Evolutionary conservation across 1,140 invertebrate genomes (phyloP).

Genomic region (Streblospio benedicti): DNA sequence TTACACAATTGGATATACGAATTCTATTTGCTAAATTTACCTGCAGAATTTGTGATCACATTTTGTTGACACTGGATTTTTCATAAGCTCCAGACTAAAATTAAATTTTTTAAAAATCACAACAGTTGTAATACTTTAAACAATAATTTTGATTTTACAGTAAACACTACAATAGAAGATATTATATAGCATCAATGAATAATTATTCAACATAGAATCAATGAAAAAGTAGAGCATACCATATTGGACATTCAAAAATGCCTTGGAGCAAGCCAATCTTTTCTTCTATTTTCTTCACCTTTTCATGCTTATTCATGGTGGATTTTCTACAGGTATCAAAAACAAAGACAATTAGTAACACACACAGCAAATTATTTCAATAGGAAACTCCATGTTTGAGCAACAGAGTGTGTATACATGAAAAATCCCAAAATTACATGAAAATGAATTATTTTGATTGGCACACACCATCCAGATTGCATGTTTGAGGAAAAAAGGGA

Average conservation of each 20-base stretch:
- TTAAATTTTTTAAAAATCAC: neutral
- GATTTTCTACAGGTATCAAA: too few species aligned
- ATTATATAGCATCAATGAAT: neutral
- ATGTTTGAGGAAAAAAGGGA: too few species aligned
- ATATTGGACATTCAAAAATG: conserved; percentile 32
- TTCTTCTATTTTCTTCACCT: conserved; percentile 21
- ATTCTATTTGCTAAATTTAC: conserved; percentile 13
- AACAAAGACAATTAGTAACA: too few species aligned
- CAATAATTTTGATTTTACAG: neutral
- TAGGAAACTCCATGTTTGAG: too few species aligned
- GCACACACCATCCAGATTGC: too few species aligned
- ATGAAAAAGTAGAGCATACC: conserved; percentile 21
- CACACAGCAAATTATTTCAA: too few species aligned
- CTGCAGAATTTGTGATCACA: conserved; percentile 32
- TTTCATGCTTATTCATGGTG: too few species aligned
- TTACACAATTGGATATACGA: neutral
- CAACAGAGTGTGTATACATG: too few species aligned
- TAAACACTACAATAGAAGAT: neutral
- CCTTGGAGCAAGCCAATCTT: conserved; percentile 27
- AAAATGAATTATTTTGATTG: too few species aligned
- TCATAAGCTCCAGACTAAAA: conserved; percentile 29
- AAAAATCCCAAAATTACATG: too few species aligned
- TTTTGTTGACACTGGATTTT: conserved; percentile 27
- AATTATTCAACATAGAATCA: neutral
- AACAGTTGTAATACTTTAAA: neutral